Percentiles rank a stretch among this genome's conserved stretches.
Evolutionary conservation across 2,888 invertebrate species (phyloP).

Genomic region (Stegana nigrithorax): DNA sequence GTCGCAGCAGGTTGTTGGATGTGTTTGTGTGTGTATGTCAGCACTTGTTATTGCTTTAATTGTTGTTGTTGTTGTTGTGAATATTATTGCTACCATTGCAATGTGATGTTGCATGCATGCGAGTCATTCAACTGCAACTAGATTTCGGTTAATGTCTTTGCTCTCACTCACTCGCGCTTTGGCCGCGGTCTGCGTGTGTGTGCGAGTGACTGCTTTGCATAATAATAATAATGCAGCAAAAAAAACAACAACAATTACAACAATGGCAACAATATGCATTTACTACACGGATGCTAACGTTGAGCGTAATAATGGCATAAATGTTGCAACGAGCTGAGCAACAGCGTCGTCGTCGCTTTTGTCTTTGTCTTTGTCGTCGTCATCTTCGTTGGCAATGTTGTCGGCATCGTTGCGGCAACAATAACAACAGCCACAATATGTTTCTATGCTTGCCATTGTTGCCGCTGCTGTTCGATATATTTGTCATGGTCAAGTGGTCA

Average conservation of each 20-base stretch:
- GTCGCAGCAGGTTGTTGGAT: not conserved
- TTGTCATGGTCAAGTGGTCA: slow-evolving; percentile 58
- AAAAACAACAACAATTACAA: slow-evolving; percentile 23
- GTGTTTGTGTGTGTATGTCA: not conserved
- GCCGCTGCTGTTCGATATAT: slow-evolving; percentile 35
- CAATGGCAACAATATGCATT: slow-evolving; percentile 28
- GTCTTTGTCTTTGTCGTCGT: not conserved
- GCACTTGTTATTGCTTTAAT: not conserved
- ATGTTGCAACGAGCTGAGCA: slow-evolving; percentile 32
- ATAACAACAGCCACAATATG: slow-evolving; percentile 3
- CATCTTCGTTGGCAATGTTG: not conserved
- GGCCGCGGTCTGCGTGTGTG: slow-evolving; percentile 6
- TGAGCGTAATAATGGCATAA: slow-evolving; percentile 39
- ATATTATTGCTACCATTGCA: not conserved
- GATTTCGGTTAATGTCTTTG: slow-evolving; percentile 55
- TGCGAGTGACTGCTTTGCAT: slow-evolving; percentile 49
- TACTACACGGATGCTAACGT: slow-evolving; percentile 33
- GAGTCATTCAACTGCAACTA: slow-evolving; percentile 59
- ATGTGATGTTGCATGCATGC: slow-evolving; percentile 37
- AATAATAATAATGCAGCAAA: slow-evolving; percentile 43
- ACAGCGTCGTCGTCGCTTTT: not conserved
- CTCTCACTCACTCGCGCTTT: slow-evolving; percentile 19
- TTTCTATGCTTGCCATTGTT: not conserved
- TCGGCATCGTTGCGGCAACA: slow-evolving; percentile 1
- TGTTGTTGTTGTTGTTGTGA: not conserved